A percentile compares a stretch with the other conserved stretches of the same genome.
Conservation (phyloP, 2,888 invertebrate species). For the Candidula unifasciata region DNA sequence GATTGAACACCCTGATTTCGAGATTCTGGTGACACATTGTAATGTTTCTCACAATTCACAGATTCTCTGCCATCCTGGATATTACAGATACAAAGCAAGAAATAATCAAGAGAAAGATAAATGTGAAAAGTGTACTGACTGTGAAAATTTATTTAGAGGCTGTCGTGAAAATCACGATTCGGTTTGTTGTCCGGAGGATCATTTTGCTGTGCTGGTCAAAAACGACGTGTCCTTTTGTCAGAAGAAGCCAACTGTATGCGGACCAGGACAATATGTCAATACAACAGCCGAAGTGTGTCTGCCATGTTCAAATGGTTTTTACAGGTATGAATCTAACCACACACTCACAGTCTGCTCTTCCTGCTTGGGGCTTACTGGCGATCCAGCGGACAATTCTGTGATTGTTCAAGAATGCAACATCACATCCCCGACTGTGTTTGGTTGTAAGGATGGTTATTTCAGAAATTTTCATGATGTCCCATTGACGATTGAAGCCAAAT, state of each 20-base stretch:
- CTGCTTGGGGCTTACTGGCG: not conserved
- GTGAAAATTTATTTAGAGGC: not conserved
- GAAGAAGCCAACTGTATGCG: not conserved
- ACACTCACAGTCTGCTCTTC: not conserved
- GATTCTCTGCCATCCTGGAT: not conserved
- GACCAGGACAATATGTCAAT: not conserved
- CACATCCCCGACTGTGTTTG: constrained; percentile 1
- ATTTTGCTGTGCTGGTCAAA: not conserved
- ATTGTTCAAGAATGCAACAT: constrained; percentile 4
- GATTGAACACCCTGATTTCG: not conserved
- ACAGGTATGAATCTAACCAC: not conserved
- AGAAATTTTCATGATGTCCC: not conserved
- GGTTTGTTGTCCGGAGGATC: not conserved
- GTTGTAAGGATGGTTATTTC: constrained; percentile 6
- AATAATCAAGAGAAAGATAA: not conserved
- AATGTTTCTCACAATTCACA: not conserved
- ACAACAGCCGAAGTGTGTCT: not conserved
- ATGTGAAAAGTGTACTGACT: not conserved
- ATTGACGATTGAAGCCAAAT: not conserved
- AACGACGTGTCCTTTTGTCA: not conserved
- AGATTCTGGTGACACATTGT: not conserved
- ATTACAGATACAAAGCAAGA: constrained; percentile 16
- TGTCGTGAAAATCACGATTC: not conserved
- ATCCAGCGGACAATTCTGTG: not conserved
- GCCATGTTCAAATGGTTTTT: not conserved